A percentile compares a stretch with the other conserved stretches of the same genome.
phyloP scores from a whole-genome alignment of 2,113 vertebrate genomes.

The Corythaeola cristata region DNA sequence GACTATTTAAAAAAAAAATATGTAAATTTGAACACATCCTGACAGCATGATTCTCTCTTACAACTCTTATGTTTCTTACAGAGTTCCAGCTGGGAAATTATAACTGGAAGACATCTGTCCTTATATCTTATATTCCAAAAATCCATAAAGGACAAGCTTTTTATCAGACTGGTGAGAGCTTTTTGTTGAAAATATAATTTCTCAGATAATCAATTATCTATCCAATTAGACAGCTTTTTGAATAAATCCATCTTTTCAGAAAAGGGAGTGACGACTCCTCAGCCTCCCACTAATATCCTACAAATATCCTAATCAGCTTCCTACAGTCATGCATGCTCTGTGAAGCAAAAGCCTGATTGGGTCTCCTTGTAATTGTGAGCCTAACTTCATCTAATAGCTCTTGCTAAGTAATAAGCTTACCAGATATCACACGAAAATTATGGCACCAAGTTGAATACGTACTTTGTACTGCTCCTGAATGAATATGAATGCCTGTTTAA shows the following conservation, averaged over 20 bases:
- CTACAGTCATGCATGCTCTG: slow-evolving; percentile 19
- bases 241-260: slow-evolving; percentile 26
- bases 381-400: slow-evolving; percentile 62
- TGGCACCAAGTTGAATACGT: slow-evolving; percentile 40
- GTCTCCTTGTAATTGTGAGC: slow-evolving; percentile 41
- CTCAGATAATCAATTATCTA: slow-evolving; percentile 70
- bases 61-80: slow-evolving; percentile 1
- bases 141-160: slow-evolving; percentile 60
- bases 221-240: slow-evolving; percentile 59
- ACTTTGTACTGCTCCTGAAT: slow-evolving; percentile 48
- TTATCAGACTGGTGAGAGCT: slow-evolving; percentile 51
- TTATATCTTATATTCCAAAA: slow-evolving; percentile 40
- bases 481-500: slow-evolving; percentile 58
- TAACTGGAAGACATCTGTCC: slow-evolving; percentile 64
- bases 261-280: slow-evolving; percentile 13
- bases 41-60: neutral
- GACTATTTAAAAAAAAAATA: neutral
- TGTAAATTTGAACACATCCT: slow-evolving; percentile 13
- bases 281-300: slow-evolving; percentile 46
- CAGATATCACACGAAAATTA: slow-evolving; percentile 46
- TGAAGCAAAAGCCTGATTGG: slow-evolving; percentile 43
- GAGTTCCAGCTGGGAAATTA: slow-evolving; percentile 54
- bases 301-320: slow-evolving; percentile 63
- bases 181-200: slow-evolving; percentile 64
- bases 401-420: slow-evolving; percentile 63